Conservation (phyloP, 2,888 invertebrate species). For the Platycheirus albimanus region DNA sequence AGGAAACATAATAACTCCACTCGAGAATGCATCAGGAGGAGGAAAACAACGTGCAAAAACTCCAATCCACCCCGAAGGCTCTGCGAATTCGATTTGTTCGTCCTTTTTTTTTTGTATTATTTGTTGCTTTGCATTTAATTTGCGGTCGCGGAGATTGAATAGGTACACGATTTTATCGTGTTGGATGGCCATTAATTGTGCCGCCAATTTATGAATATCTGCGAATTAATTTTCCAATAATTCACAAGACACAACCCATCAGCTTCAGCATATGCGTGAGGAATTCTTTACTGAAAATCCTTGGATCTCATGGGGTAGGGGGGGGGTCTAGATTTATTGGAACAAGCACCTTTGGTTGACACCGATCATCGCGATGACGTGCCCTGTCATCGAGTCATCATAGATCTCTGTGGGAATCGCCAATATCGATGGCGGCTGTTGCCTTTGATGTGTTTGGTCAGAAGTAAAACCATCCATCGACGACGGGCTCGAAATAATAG, state of each 20-base stretch:
- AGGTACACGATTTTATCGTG: conserved; percentile 73
- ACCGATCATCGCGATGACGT: conserved; percentile 70
- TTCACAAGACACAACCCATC: conserved; percentile 48
- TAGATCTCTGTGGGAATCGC: conserved; percentile 58
- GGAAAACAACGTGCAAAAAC: conserved; percentile 56
- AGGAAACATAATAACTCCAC: not conserved
- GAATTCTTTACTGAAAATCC: conserved; percentile 41
- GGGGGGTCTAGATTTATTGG: conserved; percentile 69
- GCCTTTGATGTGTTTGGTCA: conserved; percentile 57
- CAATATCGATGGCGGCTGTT: conserved; percentile 23
- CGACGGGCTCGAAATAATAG: conserved; percentile 16
- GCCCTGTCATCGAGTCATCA: conserved; percentile 70
- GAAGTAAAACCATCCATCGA: conserved; percentile 30
- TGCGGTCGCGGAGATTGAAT: conserved; percentile 59
- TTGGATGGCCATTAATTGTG: conserved; percentile 70
- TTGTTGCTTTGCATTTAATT: conserved; percentile 48
- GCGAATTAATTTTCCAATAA: conserved; percentile 74
- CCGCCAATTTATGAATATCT: conserved; percentile 74
- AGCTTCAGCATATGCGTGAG: conserved; percentile 49
- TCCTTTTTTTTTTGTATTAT: not conserved
- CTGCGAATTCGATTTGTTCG: conserved; percentile 47
- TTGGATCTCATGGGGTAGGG: conserved; percentile 55
- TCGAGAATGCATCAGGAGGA: not conserved
- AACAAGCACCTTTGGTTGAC: conserved; percentile 69
- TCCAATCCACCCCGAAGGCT: conserved; percentile 59